A percentile compares a stretch with the other conserved stretches of the same genome.
Evolutionary conservation across 2,797 vertebrate genomes (phyloP).

Genomic region (Mastacembelus armatus): DNA sequence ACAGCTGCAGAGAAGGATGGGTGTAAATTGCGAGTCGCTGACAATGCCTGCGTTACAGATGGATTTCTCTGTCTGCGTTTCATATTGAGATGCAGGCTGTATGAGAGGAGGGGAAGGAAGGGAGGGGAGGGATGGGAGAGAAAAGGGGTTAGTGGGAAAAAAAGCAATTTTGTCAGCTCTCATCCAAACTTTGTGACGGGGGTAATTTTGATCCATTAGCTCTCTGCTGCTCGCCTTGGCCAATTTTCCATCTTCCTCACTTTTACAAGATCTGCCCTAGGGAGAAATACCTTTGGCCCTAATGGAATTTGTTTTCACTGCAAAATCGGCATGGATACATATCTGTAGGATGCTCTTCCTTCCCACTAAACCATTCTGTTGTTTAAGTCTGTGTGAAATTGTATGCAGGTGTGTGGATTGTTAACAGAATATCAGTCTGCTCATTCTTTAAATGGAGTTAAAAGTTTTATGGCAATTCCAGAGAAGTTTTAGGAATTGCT

Average conservation of each 20-base stretch:
- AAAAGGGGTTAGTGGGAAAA: constrained; percentile 60
- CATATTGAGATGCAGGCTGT: constrained; percentile 79
- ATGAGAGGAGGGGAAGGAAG: constrained; percentile 48
- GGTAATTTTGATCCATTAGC: constrained; percentile 89
- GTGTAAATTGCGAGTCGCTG: constrained; percentile 87
- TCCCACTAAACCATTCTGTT: constrained; percentile 61
- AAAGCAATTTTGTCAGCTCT: constrained; percentile 84
- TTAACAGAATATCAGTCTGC: constrained; percentile 61
- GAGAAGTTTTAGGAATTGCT: constrained; percentile 58
- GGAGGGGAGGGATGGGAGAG: constrained; percentile 43
- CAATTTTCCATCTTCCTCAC: constrained; percentile 83
- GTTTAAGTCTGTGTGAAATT: constrained; percentile 75
- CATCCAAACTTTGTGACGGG: constrained; percentile 86
- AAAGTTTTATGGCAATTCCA: constrained; percentile 60
- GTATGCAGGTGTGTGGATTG: constrained; percentile 68
- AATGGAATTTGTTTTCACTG: constrained; percentile 81
- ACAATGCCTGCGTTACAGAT: constrained; percentile 87
- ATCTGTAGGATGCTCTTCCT: constrained; percentile 63
- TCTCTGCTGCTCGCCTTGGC: constrained; percentile 79
- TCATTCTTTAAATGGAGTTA: constrained; percentile 55
- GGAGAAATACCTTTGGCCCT: constrained; percentile 74
- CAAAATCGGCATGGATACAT: constrained; percentile 69
- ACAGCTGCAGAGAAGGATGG: constrained; percentile 85
- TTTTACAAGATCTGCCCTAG: constrained; percentile 73
- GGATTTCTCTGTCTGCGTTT: constrained; percentile 87